Evolutionary conservation across 2,797 vertebrate genomes (phyloP).

Genomic region (Phylloscopus collybita): DNA sequence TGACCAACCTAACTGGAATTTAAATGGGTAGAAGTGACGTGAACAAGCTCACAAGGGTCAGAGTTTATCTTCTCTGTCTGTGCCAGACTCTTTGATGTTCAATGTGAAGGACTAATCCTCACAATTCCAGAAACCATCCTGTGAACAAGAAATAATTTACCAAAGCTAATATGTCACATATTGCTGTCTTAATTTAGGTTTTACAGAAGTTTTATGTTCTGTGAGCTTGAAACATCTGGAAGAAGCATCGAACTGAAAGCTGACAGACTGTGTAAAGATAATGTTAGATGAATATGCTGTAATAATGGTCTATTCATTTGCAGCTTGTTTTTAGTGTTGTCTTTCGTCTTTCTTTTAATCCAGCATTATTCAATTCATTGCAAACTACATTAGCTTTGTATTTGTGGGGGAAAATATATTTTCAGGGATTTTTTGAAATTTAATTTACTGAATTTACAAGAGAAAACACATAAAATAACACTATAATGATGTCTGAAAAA

Average conservation of each 20-base stretch:
- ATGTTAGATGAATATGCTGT: background rate
- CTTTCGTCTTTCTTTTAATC: background rate
- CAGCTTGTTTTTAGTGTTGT: background rate
- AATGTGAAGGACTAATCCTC: background rate
- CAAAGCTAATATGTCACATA: background rate
- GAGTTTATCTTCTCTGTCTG: constrained; percentile 45
- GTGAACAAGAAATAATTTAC: constrained; percentile 35
- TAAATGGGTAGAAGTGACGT: constrained; percentile 17
- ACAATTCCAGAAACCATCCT: constrained; percentile 11
- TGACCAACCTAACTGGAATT: constrained; percentile 47
- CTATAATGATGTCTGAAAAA: background rate
- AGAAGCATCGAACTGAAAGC: background rate
- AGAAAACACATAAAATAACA: background rate
- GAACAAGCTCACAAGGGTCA: constrained; percentile 46
- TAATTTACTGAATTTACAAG: background rate
- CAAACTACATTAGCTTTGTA: background rate
- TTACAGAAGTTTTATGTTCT: background rate
- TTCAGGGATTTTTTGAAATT: background rate
- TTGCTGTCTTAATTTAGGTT: constrained; percentile 3
- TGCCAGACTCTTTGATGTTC: constrained; percentile 31
- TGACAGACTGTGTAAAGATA: background rate
- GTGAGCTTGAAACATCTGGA: background rate
- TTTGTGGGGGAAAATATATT: background rate
- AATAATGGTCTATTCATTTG: background rate
- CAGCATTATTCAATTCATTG: background rate